Base-by-base conservation (phyloP, 2,113 vertebrate species). In the Lota lota region DNA sequence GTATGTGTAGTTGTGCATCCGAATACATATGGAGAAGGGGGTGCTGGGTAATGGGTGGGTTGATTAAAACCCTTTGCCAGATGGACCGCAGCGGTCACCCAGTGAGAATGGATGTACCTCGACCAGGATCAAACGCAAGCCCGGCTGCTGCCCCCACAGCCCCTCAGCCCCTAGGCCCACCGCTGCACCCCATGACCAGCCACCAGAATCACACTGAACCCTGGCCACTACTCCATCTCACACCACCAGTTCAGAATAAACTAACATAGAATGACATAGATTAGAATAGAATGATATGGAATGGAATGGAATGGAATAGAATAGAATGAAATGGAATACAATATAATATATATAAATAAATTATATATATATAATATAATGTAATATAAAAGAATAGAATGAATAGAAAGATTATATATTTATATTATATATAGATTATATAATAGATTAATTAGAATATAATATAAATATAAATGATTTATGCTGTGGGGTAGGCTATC, bases 61-160 rank as follows among this genome's bases (percentile, higher is more conserved):
- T 86, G 86, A 90, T 90, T 90, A 91, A 93, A 90, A 77, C 83
- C 82, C 69, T 33, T 47, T 58, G 82, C 83, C 91, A 93, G 91
- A 93, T 93, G 92, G 91, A 91, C 86, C 90, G 77, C 89, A 89
- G 89, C 80, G 74, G 88, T 91, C 70, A 56, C 83, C 83, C 88
- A 82, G 80, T 69, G 84, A 80, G 80, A 76, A 63, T 83, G 87
- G 74, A 83, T 88, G 79, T 88, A 87, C 84, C 86, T 88, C 88
- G 61, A 90, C 91, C 73, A 69, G 79, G 90, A 91, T 92, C 91
- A 93, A 92, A 92, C 79, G 54, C 69, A 79, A 85, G 82, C 67
- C 59, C 84, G 66, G 73, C 85, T 87, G 76, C 85, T 70, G 67
- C 79, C 77, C 76, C 66, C 75, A 7, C 47, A 60, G 19, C 58